A percentile compares a stretch with the other conserved stretches of the same genome.
Conservation (phyloP, 2,797 vertebrate genomes). For the Melanotaenia parkinsoni region DNA sequence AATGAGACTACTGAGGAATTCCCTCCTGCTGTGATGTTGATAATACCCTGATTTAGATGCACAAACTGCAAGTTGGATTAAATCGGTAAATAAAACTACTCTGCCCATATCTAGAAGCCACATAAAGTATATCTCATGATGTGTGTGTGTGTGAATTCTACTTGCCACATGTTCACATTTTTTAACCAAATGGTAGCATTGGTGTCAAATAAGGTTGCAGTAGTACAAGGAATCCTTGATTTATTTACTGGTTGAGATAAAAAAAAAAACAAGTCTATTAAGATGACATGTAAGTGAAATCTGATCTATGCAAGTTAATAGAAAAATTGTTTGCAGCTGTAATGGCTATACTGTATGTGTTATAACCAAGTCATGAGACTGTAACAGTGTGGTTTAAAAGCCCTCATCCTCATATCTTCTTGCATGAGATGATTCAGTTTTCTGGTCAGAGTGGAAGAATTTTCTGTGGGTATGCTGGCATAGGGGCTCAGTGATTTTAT, state of each 20-base stretch:
- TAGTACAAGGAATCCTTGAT: constrained; percentile 31
- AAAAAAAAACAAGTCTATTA: constrained; percentile 10
- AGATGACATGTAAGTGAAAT: constrained; percentile 21
- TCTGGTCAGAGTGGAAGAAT: constrained; percentile 46
- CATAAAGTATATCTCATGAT: constrained; percentile 10
- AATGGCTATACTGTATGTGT: constrained; percentile 21
- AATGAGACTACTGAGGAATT: constrained; percentile 7
- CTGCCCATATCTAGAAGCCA: constrained; percentile 19
- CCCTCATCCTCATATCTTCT: constrained; percentile 23
- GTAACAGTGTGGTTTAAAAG: constrained; percentile 29
- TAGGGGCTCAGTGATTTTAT: constrained; percentile 16
- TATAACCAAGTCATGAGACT: constrained; percentile 24
- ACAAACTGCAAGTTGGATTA: constrained; percentile 21
- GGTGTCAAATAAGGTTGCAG: constrained; percentile 30
- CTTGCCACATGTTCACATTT: too few relatives aligned
- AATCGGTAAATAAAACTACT: constrained; percentile 1
- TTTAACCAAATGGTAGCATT: constrained; percentile 1
- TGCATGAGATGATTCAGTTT: constrained; percentile 37
- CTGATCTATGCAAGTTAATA: constrained; percentile 13
- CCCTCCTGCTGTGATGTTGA: constrained; percentile 20
- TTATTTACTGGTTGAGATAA: background rate
- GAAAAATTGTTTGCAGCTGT: constrained; percentile 38
- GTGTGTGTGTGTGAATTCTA: background rate
- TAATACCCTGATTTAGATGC: constrained; percentile 20
- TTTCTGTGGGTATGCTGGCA: constrained; percentile 43